Percentiles rank a stretch among this genome's conserved stretches.
These are phyloP conservation scores for Aleiodes sp. DNA, from an alignment of 1,140 invertebrate species.

Conservation along the genomic window DNA sequence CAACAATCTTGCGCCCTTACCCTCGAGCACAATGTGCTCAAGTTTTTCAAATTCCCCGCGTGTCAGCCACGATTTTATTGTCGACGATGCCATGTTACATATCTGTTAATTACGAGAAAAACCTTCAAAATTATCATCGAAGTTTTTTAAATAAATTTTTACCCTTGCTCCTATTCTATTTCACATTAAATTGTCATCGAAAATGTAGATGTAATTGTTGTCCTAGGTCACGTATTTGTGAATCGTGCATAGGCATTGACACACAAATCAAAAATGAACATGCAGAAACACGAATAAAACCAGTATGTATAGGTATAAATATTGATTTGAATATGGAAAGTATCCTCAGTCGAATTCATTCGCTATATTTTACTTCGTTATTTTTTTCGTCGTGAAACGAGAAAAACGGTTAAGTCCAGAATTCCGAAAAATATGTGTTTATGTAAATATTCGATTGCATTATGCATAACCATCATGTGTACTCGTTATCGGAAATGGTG, in stretches of 20 bases:
- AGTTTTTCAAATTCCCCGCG: conserved; percentile 79
- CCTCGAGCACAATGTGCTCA: conserved; percentile 80
- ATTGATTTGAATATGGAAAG: background rate
- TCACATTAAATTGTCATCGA: too few relatives aligned
- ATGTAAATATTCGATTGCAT: background rate
- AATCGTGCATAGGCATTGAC: too few relatives aligned
- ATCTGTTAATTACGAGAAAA: too few relatives aligned
- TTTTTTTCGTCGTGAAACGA: background rate
- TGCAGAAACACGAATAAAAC: too few relatives aligned
- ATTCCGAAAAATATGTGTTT: background rate
- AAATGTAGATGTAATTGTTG: too few relatives aligned
- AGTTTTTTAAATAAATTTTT: background rate
- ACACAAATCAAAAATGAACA: too few relatives aligned
- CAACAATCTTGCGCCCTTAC: conserved; percentile 78
- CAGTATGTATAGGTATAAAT: too few relatives aligned
- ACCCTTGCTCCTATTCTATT: background rate
- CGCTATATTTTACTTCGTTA: background rate
- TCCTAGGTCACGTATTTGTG: too few relatives aligned
- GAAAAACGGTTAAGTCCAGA: background rate
- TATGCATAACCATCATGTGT: background rate
- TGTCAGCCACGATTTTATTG: conserved; percentile 75
- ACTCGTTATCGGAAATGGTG: background rate
- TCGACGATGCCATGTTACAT: conserved; percentile 64
- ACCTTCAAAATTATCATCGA: background rate
- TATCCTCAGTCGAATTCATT: background rate